Percentiles rank a stretch among this genome's conserved stretches.
phyloP scores from a whole-genome alignment of 2,113 vertebrate genomes.

The Spea bombifrons region DNA sequence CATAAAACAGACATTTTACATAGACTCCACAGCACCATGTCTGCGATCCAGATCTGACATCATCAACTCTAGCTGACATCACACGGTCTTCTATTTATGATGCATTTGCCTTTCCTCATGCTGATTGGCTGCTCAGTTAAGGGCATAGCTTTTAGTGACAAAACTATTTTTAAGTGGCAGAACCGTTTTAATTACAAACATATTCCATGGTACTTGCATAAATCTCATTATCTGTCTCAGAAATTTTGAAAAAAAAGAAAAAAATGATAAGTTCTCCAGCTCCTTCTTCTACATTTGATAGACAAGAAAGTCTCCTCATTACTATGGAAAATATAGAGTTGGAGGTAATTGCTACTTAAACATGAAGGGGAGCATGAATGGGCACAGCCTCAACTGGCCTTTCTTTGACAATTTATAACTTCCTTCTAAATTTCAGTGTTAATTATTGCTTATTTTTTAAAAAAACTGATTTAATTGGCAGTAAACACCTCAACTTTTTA shows the following conservation, averaged over 20 bases:
- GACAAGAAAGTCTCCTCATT: constrained; percentile 83
- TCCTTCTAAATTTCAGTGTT: constrained; percentile 85
- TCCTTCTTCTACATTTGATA: constrained; percentile 71
- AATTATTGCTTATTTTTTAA: constrained; percentile 80
- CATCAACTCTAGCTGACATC: too few species aligned
- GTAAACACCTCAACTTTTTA: constrained; percentile 88
- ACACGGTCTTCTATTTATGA: too few species aligned
- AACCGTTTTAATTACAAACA: too few species aligned
- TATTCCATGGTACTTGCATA: neutral
- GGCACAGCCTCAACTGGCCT: constrained; percentile 81
- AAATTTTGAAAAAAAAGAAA: constrained; percentile 10
- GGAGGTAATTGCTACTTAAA: constrained; percentile 84
- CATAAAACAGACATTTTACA: too few species aligned
- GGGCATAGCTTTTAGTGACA: too few species aligned
- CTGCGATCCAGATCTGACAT: too few species aligned
- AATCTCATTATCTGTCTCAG: constrained; percentile 24
- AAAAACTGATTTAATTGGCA: constrained; percentile 82
- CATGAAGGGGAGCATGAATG: constrained; percentile 82
- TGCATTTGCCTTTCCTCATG: too few species aligned
- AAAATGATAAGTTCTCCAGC: constrained; percentile 66
- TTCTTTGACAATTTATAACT: constrained; percentile 89
- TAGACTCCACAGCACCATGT: too few species aligned
- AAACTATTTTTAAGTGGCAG: too few species aligned
- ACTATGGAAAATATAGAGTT: constrained; percentile 93
- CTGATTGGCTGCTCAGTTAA: too few species aligned